These are phyloP conservation scores for Callipepla squamata DNA, from an alignment of 2,113 vertebrate genomes.

Conservation along the genomic window DNA sequence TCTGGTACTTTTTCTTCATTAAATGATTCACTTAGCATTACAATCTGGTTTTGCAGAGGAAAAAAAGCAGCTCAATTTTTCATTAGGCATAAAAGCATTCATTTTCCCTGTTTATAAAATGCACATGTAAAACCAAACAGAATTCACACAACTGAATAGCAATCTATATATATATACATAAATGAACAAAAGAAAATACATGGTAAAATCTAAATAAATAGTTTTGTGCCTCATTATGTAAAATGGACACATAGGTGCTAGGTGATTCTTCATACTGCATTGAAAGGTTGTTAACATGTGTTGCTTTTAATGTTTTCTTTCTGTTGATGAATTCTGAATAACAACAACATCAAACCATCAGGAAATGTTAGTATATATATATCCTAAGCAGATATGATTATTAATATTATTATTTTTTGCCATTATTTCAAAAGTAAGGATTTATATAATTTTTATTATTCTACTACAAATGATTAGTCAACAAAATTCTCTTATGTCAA, in stretches of 20 bases:
- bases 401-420: neutral
- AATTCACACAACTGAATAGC: neutral
- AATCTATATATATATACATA: neutral
- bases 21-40: neutral
- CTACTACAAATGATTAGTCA: slow-evolving; percentile 48
- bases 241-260: neutral
- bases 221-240: neutral
- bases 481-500: slow-evolving; percentile 35
- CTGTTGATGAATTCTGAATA: neutral
- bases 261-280: neutral
- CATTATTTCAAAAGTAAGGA: neutral
- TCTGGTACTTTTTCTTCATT: neutral
- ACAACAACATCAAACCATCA: neutral
- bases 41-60: neutral
- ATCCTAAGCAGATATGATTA: neutral
- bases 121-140: neutral
- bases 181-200: neutral
- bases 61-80: neutral
- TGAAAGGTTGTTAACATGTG: neutral
- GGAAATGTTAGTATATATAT: fast-evolving
- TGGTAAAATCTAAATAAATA: neutral
- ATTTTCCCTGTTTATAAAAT: neutral
- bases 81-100: neutral
- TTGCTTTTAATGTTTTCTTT: neutral
- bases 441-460: neutral